Base-by-base conservation (phyloP, 2,888 invertebrate species). In the Pycnomerus fuliginosus region DNA sequence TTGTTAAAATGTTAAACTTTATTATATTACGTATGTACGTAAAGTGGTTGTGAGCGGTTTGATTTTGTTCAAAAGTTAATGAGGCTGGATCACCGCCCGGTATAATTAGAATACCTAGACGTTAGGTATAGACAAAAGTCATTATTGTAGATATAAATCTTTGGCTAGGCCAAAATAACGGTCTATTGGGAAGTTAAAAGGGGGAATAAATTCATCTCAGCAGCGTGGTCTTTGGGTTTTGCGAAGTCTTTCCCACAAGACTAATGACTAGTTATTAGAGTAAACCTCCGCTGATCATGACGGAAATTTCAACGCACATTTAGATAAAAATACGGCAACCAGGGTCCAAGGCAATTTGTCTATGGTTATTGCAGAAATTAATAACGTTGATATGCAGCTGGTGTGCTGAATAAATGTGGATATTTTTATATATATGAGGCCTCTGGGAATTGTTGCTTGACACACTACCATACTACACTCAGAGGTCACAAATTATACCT, bases 381-480 rank as follows among this genome's bases (percentile, higher is more conserved):
- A 55, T 53, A 55, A 55, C 52, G 44, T 11, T 50, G 53, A 53
- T 52, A 53, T 55, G 51, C 49, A 56, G 52, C 52, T 50, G 50
- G 44, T 30, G 7, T 23, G 27, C 20, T 10, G 40, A 42, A 41
- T 53, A 53, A 55, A 55, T 53, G 50, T 49, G 50, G 48, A 53
- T 48, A 55, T 50, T 53, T 55, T 55, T 52, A 52, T 50, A 45
- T 24, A 48, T 48, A 55, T 43, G 40, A 34, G 41, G 24, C 55
- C 52, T 28, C 16, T 8, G 56, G 55, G 55, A 53, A 28, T 53
- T 50, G 16, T 22, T 35, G 30, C 35, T 38, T 48, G 43, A 37
- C 43, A 44, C 39, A 42, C 42, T 41, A 47, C 50, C 47, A 43
- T 36, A 42, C 33, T 44, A 28, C 23, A 11, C n/a, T 23, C n/a